Evolutionary conservation across 2,888 invertebrate genomes (phyloP).

Genomic region (Melanargia galathea): DNA sequence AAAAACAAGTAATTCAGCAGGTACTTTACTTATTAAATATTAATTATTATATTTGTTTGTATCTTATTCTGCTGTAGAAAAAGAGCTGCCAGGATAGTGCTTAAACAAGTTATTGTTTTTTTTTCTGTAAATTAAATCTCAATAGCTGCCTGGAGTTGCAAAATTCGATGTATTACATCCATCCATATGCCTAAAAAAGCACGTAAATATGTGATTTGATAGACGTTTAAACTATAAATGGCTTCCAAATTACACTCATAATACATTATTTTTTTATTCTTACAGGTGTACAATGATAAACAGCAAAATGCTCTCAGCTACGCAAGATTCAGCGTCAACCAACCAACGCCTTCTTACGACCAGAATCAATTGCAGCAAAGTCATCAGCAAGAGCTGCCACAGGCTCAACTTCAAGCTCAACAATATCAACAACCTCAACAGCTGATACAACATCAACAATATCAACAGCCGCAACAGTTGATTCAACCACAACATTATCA

Average conservation of each 20-base stretch:
- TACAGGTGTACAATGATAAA: slow-evolving; percentile 57
- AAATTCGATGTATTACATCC: too few relatives aligned
- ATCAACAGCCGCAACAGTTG: slow-evolving; percentile 28
- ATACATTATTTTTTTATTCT: slow-evolving; percentile 28
- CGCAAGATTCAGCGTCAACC: slow-evolving; percentile 60
- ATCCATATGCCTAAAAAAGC: too few relatives aligned
- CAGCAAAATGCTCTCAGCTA: slow-evolving; percentile 64
- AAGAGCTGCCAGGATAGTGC: too few relatives aligned
- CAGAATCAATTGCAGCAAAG: slow-evolving; percentile 28
- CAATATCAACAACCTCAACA: slow-evolving; percentile 31
- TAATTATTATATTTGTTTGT: too few relatives aligned
- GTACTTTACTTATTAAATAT: slow-evolving; percentile 16
- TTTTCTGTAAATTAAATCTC: too few relatives aligned
- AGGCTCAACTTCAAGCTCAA: slow-evolving; percentile 29
- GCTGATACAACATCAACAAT: slow-evolving; percentile 33
- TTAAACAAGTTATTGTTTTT: too few relatives aligned
- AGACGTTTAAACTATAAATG: too few relatives aligned
- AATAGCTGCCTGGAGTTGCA: too few relatives aligned
- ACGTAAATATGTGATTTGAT: too few relatives aligned
- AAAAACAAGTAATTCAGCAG: slow-evolving; percentile 42
- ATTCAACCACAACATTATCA: slow-evolving; percentile 28
- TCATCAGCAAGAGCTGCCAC: slow-evolving; percentile 36
- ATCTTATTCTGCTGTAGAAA: too few relatives aligned
- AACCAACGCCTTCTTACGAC: slow-evolving; percentile 28
- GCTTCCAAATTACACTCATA: too few relatives aligned